Base-by-base conservation (phyloP, 2,113 vertebrate genomes). In the Thunnus maccoyii region DNA sequence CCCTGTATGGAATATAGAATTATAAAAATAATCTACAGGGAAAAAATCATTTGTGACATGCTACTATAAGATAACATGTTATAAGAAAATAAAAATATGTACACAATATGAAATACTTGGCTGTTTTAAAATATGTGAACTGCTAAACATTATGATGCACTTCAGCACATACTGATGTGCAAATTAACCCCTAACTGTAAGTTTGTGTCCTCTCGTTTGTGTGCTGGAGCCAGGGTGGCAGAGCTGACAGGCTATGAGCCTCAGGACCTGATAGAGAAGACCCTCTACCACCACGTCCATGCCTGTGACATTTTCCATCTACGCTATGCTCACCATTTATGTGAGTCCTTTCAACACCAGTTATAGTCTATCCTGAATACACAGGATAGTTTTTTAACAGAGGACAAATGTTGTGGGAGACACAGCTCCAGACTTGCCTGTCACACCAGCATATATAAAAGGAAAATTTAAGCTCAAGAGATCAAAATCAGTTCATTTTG, bases 251-350 rank as follows among this genome's bases (percentile, higher is more conserved):
- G 98, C 46, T 97, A 97, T 0, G 97, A 99, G 85, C 98, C 98
- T 0, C 98, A 98, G 94, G 98, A 99, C 81, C 92, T 99, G 85
- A 98, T 99, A 20, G 98, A 99, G 90, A 99, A 98, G 95, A 99
- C 97, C 0, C 95, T 99, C 3, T 98, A 99, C 89, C 98, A 98
- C 68, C 97, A 98, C 0, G 96, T 98, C 55, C 98, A 99, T 0
- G 95, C 96, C 85, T 97, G 97, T 3, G 98, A 99, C 1, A 91
- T 96, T 30, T 98, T 99, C 91, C 97, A 98, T 82, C 94, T 99
- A 46, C 94, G 97, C 87, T 98, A 96, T 0, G 96, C 98, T 1
- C 98, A 99, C 86, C 97, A 99, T 60, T 88, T 98, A 50, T 0
- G 98, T 99, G 76, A 98, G 98, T 97, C 32, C 9, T 47, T 30